phyloP scores from a whole-genome alignment of 1,140 invertebrate genomes.

The Trichomalopsis sarcophagae region DNA sequence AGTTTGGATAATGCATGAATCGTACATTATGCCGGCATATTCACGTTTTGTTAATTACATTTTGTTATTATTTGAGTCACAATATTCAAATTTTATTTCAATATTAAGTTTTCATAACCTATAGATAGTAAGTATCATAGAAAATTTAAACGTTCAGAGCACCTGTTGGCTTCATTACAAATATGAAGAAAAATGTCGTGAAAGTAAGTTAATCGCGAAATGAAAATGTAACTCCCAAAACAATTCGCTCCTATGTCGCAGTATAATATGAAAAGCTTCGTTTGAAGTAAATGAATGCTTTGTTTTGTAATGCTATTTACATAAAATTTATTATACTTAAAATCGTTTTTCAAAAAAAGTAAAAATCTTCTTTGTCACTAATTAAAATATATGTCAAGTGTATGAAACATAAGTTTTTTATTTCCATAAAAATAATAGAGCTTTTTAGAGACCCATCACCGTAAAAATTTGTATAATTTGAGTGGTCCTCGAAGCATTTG shows the following conservation, averaged over 20 bases:
- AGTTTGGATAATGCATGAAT: conserved; percentile 69
- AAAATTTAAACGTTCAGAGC: conserved; percentile 60
- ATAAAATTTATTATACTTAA: neutral
- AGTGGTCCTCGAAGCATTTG: no score
- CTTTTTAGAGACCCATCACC: no score
- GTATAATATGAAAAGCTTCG: conserved; percentile 34
- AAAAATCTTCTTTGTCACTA: neutral
- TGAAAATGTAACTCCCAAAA: conserved; percentile 54
- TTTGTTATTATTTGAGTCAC: conserved; percentile 56
- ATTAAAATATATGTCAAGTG: conserved; percentile 1
- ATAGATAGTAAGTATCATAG: conserved; percentile 47
- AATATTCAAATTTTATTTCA: conserved; percentile 19
- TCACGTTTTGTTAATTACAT: conserved; percentile 62
- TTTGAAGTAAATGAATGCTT: conserved; percentile 16
- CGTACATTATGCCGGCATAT: conserved; percentile 74
- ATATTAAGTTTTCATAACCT: conserved; percentile 54
- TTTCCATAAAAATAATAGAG: no score
- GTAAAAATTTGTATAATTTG: no score
- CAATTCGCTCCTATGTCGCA: conserved; percentile 60
- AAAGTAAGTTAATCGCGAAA: conserved; percentile 16
- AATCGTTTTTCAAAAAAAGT: neutral
- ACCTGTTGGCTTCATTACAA: conserved; percentile 70
- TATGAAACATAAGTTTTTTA: neutral
- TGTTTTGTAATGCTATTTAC: neutral
- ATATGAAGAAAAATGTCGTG: conserved; percentile 33